phyloP scores from a whole-genome alignment of 1,140 invertebrate species.

The Apis laboriosa region DNA sequence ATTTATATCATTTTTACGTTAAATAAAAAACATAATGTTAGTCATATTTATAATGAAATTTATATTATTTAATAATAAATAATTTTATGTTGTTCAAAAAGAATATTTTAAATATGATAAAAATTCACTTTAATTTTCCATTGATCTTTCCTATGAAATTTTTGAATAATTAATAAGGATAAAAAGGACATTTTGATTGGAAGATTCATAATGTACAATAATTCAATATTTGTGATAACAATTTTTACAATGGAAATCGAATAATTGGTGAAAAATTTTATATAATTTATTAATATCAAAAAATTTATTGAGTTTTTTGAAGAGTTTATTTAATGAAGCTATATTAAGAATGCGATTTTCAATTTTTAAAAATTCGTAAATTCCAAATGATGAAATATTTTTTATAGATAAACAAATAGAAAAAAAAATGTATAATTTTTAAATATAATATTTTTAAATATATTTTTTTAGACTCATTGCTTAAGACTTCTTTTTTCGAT shows the following conservation, averaged over 20 bases:
- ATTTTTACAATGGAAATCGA: slow-evolving; percentile 1
- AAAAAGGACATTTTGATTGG: background rate
- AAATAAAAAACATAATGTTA: background rate
- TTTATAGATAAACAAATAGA: background rate
- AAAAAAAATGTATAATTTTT: background rate
- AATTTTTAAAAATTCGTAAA: background rate
- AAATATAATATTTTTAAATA: background rate
- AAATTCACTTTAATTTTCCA: background rate
- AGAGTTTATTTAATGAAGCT: slow-evolving; percentile 27
- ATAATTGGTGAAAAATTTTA: slow-evolving; percentile 1
- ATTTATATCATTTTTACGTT: background rate
- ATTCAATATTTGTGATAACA: background rate
- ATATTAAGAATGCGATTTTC: slow-evolving; percentile 3
- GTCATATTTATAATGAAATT: background rate
- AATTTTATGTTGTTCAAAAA: background rate
- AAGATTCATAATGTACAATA: background rate
- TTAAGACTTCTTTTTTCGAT: background rate
- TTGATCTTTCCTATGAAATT: background rate
- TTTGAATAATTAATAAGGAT: background rate
- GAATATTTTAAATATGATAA: background rate
- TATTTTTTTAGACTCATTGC: background rate
- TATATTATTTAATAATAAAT: background rate
- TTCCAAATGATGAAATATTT: background rate
- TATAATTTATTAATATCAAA: slow-evolving; percentile 13
- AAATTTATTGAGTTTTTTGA: slow-evolving; percentile 11